A percentile compares a stretch with the other conserved stretches of the same genome.
phyloP scores from a whole-genome alignment of 2,113 vertebrate species.

The Sylvia atricapilla region DNA sequence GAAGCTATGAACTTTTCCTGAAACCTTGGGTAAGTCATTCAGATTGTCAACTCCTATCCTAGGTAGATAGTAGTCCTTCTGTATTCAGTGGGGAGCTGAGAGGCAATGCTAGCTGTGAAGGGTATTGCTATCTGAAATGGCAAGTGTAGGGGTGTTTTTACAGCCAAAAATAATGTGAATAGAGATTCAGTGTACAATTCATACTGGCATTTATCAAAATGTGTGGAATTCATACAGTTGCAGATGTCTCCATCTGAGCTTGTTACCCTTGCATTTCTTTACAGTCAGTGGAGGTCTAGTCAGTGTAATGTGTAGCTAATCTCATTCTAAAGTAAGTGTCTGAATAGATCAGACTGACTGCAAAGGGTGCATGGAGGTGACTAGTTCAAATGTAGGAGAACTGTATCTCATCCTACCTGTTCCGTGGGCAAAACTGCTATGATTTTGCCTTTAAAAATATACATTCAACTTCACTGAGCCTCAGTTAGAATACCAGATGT shows the following conservation, averaged over 20 bases:
- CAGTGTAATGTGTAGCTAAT: not conserved
- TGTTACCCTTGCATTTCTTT: not conserved
- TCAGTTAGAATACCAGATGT: constrained; percentile 47
- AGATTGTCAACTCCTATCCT: not conserved
- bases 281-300: not conserved
- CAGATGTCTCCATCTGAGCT: constrained; percentile 1
- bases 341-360: not conserved
- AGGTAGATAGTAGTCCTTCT: not conserved
- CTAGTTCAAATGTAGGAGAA: constrained; percentile 38
- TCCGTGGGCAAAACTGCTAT: constrained; percentile 46
- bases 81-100: not conserved
- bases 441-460: constrained; percentile 38
- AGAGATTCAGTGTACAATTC: not conserved
- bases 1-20: not conserved
- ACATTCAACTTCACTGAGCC: constrained; percentile 24
- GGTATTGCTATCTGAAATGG: not conserved
- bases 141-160: not conserved
- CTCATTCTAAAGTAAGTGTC: not conserved
- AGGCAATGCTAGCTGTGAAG: not conserved
- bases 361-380: not conserved
- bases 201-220: not conserved
- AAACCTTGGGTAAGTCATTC: not conserved
- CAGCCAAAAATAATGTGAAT: not conserved
- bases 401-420: constrained; percentile 33
- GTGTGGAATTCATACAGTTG: not conserved